Conservation (phyloP, 2,113 vertebrate genomes). For the Oreochromis tanganicae region DNA sequence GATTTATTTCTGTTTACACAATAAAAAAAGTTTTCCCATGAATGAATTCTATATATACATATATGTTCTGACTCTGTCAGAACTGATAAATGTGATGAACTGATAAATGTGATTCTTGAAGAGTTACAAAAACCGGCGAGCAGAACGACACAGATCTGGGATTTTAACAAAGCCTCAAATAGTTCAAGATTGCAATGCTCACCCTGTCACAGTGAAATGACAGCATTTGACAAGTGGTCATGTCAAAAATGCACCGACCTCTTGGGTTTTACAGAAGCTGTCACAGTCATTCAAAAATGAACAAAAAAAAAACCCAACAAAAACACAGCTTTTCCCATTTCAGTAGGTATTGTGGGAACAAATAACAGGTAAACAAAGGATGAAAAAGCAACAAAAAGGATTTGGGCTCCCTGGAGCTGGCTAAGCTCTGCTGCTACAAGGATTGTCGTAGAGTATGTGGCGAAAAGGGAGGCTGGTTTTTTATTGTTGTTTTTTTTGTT, state of each 20-base stretch:
- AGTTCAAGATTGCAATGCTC: background rate
- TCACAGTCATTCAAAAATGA: background rate
- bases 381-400: conserved; percentile 10
- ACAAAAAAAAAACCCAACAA: rapidly evolving
- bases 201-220: background rate
- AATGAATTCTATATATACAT: background rate
- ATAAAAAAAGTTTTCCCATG: conserved; percentile 23
- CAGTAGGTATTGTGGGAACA: conserved; percentile 2
- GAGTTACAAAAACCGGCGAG: background rate
- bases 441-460: background rate
- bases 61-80: background rate
- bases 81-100: background rate
- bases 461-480: background rate
- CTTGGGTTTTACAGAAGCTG: background rate
- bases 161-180: background rate
- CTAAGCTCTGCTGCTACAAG: background rate
- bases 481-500: background rate
- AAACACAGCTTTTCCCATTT: background rate
- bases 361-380: conserved; percentile 15
- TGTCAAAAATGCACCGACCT: background rate
- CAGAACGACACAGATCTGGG: background rate
- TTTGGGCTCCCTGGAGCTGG: background rate
- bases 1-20: conserved; percentile 61
- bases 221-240: background rate
- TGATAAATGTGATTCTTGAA: background rate